These are phyloP conservation scores for Phaethon lepturus DNA, from an alignment of 2,113 vertebrate species.

Conservation along the genomic window DNA sequence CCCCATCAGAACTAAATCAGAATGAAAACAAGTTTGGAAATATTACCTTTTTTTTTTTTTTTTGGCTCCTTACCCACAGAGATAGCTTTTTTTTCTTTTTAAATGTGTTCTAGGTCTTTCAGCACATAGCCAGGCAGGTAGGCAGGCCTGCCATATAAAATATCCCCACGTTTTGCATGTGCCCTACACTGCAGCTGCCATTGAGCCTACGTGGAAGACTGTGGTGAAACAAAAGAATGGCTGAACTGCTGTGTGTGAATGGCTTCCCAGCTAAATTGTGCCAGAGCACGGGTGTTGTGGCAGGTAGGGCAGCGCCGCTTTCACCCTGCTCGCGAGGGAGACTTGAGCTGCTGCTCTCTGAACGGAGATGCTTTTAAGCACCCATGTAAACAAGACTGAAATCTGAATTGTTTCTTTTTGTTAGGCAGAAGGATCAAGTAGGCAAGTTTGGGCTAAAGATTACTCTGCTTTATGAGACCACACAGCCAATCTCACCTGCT, in stretches of 20 bases:
- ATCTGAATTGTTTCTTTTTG: conserved; percentile 2
- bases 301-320: neutral
- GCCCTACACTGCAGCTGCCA: neutral
- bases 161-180: neutral
- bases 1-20: neutral
- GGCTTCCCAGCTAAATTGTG: neutral
- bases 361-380: neutral
- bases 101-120: neutral
- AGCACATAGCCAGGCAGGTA: neutral
- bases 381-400: neutral
- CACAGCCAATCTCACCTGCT: conserved; percentile 41
- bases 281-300: neutral
- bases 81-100: neutral
- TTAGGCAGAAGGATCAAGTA: conserved; percentile 26
- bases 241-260: neutral
- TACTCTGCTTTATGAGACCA: conserved; percentile 5
- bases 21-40: neutral
- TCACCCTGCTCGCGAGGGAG: neutral
- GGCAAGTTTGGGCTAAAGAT: conserved; percentile 51
- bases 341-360: neutral
- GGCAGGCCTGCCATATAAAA: neutral
- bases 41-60: neutral
- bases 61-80: neutral
- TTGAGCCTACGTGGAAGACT: rapidly evolving
- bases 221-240: neutral